Conservation (phyloP, 2,113 vertebrate genomes). For the Catagonus wagneri region DNA sequence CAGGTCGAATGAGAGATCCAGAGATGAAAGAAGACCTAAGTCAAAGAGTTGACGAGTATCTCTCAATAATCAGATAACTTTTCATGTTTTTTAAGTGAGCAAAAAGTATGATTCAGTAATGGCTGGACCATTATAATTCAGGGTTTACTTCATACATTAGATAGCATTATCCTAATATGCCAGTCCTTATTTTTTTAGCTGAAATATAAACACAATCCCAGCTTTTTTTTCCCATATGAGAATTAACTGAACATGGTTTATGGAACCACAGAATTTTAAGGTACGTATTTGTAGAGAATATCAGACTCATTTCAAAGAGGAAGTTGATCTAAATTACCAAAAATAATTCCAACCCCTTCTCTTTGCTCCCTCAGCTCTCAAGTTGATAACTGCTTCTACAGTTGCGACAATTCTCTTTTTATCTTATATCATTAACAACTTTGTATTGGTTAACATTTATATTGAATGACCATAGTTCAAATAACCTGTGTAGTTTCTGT, state of each 20-base stretch:
- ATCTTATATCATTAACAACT: background rate
- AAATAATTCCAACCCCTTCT: background rate
- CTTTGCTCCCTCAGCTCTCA: background rate
- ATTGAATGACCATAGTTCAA: background rate
- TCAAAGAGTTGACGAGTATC: background rate
- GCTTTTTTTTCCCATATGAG: background rate
- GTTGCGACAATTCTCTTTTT: background rate
- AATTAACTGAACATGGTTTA: background rate
- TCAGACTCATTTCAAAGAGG: background rate
- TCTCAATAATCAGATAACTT: background rate
- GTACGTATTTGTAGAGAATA: background rate
- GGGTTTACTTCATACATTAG: background rate
- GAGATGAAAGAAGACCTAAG: background rate
- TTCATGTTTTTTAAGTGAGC: background rate
- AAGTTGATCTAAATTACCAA: background rate
- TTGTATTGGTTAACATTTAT: background rate
- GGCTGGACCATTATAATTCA: background rate
- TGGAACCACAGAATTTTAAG: background rate
- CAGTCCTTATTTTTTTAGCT: background rate
- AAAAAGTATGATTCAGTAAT: background rate
- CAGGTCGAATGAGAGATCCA: accelerated
- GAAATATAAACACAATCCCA: background rate
- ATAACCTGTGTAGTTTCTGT: background rate
- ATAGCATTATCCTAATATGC: background rate
- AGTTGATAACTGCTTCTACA: background rate